A percentile compares a stretch with the other conserved stretches of the same genome.
Evolutionary conservation across 2,113 vertebrate species (phyloP).

Genomic region (Cathartes aura): DNA sequence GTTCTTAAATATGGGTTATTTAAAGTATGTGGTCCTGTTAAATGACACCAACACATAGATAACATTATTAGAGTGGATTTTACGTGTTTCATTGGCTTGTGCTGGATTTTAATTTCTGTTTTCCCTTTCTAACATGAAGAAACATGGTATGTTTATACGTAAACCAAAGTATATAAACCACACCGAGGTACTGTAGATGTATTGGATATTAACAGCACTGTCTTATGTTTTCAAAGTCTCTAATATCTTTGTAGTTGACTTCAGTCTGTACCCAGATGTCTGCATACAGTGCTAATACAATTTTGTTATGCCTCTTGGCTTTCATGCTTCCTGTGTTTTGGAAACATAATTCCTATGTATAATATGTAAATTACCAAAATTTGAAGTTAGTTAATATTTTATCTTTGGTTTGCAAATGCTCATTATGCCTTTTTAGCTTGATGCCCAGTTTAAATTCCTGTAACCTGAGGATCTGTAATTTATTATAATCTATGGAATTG

Average conservation of each 20-base stretch:
- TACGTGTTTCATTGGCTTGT: neutral
- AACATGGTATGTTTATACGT: neutral
- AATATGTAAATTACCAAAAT: neutral
- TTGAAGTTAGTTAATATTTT: neutral
- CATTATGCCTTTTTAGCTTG: neutral
- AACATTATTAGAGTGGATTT: neutral
- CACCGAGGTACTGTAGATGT: neutral
- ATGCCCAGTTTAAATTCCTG: neutral
- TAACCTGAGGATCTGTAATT: neutral
- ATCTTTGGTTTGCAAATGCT: neutral
- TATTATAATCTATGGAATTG: neutral
- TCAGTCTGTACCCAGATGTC: neutral
- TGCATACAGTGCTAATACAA: neutral
- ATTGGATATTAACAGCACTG: neutral
- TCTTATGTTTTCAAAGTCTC: neutral
- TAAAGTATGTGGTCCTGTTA: neutral
- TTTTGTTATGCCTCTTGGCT: neutral
- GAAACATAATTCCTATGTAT: neutral
- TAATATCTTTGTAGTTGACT: neutral
- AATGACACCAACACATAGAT: accelerated
- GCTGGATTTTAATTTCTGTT: neutral
- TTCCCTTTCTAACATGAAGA: neutral
- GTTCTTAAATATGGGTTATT: neutral
- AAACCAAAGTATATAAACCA: neutral
- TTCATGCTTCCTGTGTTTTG: neutral